Percentiles rank a stretch among this genome's conserved stretches.
These are phyloP conservation scores for Streblospio benedicti DNA, from an alignment of 1,140 invertebrate genomes.

Conservation along the genomic window DNA sequence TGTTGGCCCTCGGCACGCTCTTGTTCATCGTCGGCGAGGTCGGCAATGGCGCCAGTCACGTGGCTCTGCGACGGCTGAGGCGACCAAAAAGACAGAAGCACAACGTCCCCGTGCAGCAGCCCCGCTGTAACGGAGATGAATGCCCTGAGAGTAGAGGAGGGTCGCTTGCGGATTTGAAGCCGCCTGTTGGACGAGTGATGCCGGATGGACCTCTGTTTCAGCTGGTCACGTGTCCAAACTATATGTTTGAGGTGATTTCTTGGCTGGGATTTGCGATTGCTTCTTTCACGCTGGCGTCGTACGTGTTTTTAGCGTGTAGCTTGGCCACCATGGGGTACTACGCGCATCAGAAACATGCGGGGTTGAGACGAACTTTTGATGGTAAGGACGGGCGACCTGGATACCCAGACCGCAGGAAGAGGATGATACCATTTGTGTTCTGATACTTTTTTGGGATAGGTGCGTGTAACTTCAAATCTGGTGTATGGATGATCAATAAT, in stretches of 20 bases:
- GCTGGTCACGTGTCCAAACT: neutral
- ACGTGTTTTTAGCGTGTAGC: neutral
- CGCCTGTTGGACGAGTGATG: neutral
- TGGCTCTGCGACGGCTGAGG: neutral
- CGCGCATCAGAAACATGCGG: neutral
- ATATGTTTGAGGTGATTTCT: neutral
- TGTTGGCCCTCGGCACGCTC: neutral
- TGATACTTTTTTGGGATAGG: too few relatives aligned
- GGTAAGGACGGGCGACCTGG: neutral
- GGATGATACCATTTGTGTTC: neutral
- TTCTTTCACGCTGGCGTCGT: neutral
- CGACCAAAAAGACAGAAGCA: too few relatives aligned
- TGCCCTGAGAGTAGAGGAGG: neutral
- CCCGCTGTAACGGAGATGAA: too few relatives aligned
- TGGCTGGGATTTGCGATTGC: constrained; percentile 2
- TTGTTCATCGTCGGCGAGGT: neutral
- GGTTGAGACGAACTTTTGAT: neutral
- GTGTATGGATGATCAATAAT: too few relatives aligned
- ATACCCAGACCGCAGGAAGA: neutral
- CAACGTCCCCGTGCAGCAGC: too few relatives aligned
- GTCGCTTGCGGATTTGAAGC: neutral
- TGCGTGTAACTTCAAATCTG: too few relatives aligned
- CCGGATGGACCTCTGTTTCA: neutral
- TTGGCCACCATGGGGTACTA: neutral
- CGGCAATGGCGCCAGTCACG: neutral